Conservation (phyloP, 2,113 vertebrate species). For the Anthoscopus minutus region DNA sequence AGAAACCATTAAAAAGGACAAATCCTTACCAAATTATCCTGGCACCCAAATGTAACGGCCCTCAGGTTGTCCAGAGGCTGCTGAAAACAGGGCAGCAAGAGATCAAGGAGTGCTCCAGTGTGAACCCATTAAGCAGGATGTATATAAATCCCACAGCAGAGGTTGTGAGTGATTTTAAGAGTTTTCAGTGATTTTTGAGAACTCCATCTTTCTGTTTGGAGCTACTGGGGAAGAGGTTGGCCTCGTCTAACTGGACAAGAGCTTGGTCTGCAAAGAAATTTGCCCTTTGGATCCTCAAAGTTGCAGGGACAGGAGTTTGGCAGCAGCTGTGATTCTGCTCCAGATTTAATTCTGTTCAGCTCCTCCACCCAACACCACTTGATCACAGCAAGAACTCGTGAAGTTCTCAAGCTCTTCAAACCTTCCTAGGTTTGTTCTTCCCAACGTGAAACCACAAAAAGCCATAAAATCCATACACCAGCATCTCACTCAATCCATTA, state of each 20-base stretch:
- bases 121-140: slow-evolving; percentile 12
- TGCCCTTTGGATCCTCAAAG: background rate
- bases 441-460: background rate
- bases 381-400: background rate
- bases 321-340: background rate
- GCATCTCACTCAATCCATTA: no score
- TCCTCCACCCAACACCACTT: background rate
- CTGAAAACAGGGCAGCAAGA: slow-evolving; percentile 27
- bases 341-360: background rate
- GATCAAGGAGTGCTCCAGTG: background rate
- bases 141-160: background rate
- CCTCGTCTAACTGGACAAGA: background rate
- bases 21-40: slow-evolving; percentile 19
- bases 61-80: background rate
- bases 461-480: background rate
- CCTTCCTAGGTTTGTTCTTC: background rate
- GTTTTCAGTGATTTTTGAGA: background rate
- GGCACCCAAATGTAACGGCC: background rate
- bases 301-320: background rate
- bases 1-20: slow-evolving; percentile 36
- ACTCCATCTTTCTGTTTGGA: background rate
- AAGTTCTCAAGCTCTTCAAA: background rate
- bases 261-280: background rate
- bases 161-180: background rate
- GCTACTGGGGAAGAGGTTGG: background rate